Percentiles rank a stretch among this genome's conserved stretches.
Conservation (phyloP, 2,113 vertebrate species). For the Lanius collurio region DNA sequence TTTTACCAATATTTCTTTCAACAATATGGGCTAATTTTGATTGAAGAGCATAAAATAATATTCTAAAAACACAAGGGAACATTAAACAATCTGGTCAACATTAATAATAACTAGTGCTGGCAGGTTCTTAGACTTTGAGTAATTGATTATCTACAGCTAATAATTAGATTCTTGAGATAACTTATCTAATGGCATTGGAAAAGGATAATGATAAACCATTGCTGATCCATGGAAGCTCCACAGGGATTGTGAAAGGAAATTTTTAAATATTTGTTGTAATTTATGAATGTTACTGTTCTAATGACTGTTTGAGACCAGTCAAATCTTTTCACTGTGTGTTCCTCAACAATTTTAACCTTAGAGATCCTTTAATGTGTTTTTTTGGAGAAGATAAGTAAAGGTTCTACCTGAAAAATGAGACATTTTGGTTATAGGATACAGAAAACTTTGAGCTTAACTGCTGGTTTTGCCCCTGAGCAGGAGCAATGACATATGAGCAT, state of each 20-base stretch:
- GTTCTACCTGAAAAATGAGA: neutral
- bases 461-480: neutral
- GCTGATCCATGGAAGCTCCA: neutral
- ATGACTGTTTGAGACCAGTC: neutral
- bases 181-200: neutral
- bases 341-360: neutral
- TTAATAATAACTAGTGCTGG: neutral
- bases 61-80: too few species aligned
- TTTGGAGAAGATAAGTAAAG: neutral
- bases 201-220: neutral
- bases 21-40: neutral
- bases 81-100: neutral
- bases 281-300: neutral
- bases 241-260: neutral
- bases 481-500: neutral
- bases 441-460: neutral
- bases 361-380: neutral
- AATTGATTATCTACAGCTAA: neutral
- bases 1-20: neutral
- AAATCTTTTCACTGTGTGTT: fast-evolving
- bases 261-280: neutral
- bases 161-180: neutral
- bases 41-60: neutral
- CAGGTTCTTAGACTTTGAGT: neutral
- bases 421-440: neutral